Evolutionary conservation across 2,113 vertebrate species (phyloP), one percentile per base, ranked within the genome.

Genomic region (Barnardius zonarius): DNA sequence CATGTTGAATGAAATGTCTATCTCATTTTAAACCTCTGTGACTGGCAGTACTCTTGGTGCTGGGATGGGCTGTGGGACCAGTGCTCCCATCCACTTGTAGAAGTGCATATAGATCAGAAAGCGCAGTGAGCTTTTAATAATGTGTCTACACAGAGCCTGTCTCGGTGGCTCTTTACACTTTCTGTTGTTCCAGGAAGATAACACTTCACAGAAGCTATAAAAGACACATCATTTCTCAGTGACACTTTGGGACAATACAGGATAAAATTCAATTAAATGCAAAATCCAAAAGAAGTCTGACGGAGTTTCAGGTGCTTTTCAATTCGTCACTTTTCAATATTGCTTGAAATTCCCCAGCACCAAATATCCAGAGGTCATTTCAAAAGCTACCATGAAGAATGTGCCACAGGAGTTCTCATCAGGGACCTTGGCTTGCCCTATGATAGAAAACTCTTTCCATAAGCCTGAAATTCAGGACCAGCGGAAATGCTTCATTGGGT

Each of bases 211-310:
- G 83, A 69, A 93, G 84, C 67, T 77, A 28, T 61, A 68, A 64
- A 87, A 92, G 84, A 70, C 87, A 84, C 67, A 90, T 84, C 69
- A 68, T 76, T 54, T 80, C 80, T 63, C 81, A 62, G 81, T 83
- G 83, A 92, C 94, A 86, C 84, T 78, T 77, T 51, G 81, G 85
- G 94, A 94, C 72, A 78, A 68, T 62, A 61, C 35, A 30, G 86
- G 86, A 62, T 78, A 83, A 95, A 90, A 96, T 93, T 91, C 96
- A 92, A 92, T 94, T 96, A 89, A 93, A 90, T 49, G 89, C 72
- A 88, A 80, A 96, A 90, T 67, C 87, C 73, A 68, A 37, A 73
- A 51, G 63, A 52, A 86, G 76, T 41, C 68, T 75, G 89, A 41
- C 3, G 1, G 91, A 86, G 54, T 72, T 92, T 70, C 93, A 78